Evolutionary conservation across 2,797 vertebrate species (phyloP), one percentile per base, ranked within the genome.

Genomic region (Pelochelys cantorii): DNA sequence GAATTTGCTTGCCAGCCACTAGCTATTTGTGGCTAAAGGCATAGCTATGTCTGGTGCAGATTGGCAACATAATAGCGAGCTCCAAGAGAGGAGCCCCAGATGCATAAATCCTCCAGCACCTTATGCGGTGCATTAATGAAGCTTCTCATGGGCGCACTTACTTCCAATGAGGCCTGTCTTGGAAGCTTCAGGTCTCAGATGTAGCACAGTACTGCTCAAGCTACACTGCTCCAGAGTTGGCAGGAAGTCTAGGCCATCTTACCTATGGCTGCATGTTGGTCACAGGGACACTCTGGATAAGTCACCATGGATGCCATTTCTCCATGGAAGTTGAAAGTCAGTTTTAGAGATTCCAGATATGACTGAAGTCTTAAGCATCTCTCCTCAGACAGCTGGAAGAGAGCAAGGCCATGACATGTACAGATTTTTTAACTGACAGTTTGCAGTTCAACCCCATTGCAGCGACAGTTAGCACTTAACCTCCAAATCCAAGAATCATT

Each of bases 271-370:
- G 84, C 2, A 2, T 23, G 91, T 31, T 85, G 71, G 25, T 97
- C 95, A 90, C 97, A 98, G 83, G 90, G 85, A 79, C 98, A 98
- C 57, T 96, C 96, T 0, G 97, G 97, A 20, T 95, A 68, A 52
- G 95, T 68, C 48, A 94, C 81, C 97, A 97, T 97, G 11, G 95
- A 86, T 48, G 96, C 91, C 1, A 1, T 79, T 59, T 96, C 60
- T 4, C 37, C 88, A 5, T 53, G 56, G 17, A 97, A 90, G 31
- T 34, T 13, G 92, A 98, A 98, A 34, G 55, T 83, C 94, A 98
- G 77, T 37, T 96, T 95, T 57, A 98, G 71, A 34, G 96, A 93
- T 0, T 95, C 5, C 62, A 97, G 1, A 22, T 95, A 97, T 48
- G 92, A 91, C 84, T 96, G 97, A 42, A 93, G 54, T 29, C 95